Percentiles rank a stretch among this genome's conserved stretches.
These are phyloP conservation scores for Drosophila emarginata DNA, from an alignment of 2,888 invertebrate genomes.

Conservation along the genomic window DNA sequence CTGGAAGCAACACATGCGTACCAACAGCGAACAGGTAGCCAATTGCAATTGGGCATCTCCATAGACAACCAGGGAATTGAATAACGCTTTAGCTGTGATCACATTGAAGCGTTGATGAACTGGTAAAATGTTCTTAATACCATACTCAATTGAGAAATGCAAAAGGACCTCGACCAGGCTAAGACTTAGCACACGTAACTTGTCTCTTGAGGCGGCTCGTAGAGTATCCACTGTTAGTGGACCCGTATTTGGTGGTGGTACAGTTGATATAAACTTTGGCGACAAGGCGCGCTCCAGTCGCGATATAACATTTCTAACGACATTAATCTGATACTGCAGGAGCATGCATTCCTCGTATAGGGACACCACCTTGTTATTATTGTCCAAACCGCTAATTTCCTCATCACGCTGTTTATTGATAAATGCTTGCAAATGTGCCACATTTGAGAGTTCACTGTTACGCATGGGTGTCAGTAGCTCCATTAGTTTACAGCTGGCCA, in stretches of 20 bases:
- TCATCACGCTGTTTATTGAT: slow-evolving; percentile 87
- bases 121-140: slow-evolving; percentile 82
- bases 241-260: slow-evolving; percentile 49
- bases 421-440: slow-evolving; percentile 92
- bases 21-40: slow-evolving; percentile 89
- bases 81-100: slow-evolving; percentile 86
- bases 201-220: slow-evolving; percentile 90
- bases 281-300: slow-evolving; percentile 87
- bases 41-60: slow-evolving; percentile 91
- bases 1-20: slow-evolving; percentile 88
- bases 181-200: slow-evolving; percentile 91
- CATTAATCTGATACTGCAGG: slow-evolving; percentile 94
- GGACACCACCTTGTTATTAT: slow-evolving; percentile 83
- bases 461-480: slow-evolving; percentile 90
- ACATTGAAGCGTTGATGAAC: slow-evolving; percentile 81
- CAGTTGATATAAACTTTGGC: slow-evolving; percentile 69
- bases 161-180: slow-evolving; percentile 91
- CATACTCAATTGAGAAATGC: slow-evolving; percentile 86
- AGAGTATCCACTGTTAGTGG: slow-evolving; percentile 82
- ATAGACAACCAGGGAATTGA: slow-evolving; percentile 89
- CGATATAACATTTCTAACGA: slow-evolving; percentile 89
- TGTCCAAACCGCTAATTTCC: slow-evolving; percentile 82
- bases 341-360: slow-evolving; percentile 86
- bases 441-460: slow-evolving; percentile 90
- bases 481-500: slow-evolving; percentile 92